Conservation (phyloP, 2,888 invertebrate species). For the Ennomos fuscantarius region DNA sequence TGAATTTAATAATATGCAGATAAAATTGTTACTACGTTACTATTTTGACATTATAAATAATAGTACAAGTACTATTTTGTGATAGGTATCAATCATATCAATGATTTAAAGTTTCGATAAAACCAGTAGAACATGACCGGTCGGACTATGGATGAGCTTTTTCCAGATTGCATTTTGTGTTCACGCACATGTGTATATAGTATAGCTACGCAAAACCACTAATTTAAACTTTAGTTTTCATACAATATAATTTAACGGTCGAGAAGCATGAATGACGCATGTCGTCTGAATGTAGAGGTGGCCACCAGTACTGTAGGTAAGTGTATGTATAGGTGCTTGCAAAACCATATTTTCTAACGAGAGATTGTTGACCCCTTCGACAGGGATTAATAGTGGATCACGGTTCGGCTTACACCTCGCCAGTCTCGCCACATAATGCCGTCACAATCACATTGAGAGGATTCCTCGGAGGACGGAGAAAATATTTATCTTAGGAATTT, state of each 20-base stretch:
- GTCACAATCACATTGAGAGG: slow-evolving; percentile 25
- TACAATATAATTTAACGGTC: slow-evolving; percentile 32
- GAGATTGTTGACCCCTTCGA: slow-evolving; percentile 43
- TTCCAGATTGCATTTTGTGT: too few relatives aligned
- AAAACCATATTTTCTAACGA: slow-evolving; percentile 39
- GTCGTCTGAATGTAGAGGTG: slow-evolving; percentile 29
- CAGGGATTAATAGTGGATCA: slow-evolving; percentile 42
- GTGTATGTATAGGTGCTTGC: slow-evolving; percentile 23
- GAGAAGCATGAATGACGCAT: slow-evolving; percentile 37
- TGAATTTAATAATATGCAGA: too few relatives aligned
- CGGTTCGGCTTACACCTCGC: slow-evolving; percentile 32
- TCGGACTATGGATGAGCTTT: too few relatives aligned
- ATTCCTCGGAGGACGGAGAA: slow-evolving; percentile 28
- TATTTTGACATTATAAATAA: too few relatives aligned
- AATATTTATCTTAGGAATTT: slow-evolving; percentile 12
- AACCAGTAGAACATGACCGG: too few relatives aligned
- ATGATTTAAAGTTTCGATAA: too few relatives aligned
- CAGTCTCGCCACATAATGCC: slow-evolving; percentile 24
- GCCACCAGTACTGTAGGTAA: slow-evolving; percentile 5
- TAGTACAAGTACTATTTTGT: too few relatives aligned
- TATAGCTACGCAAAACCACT: slow-evolving; percentile 9
- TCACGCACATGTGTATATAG: too few relatives aligned
- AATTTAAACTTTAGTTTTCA: slow-evolving; percentile 8
- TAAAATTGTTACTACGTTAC: too few relatives aligned
- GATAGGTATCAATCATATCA: too few relatives aligned